Base-by-base conservation (phyloP, 1,140 invertebrate species). In the Aleiodes sp. region DNA sequence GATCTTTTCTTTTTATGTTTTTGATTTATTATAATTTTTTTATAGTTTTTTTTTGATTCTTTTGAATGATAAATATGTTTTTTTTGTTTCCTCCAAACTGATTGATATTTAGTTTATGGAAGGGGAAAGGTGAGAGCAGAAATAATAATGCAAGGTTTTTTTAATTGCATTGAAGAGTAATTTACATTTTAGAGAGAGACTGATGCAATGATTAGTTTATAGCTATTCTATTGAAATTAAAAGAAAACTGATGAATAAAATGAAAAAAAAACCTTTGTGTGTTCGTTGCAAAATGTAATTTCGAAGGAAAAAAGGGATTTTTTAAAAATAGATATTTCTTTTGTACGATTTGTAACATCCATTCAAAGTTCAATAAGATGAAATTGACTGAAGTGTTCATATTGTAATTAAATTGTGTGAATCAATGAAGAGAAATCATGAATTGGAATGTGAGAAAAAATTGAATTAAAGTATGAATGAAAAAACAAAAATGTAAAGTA, bases 281-380 rank as follows among this genome's bases (percentile, higher is more conserved):
- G 81, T 82, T 81, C 79, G 75, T 82, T 77, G 77, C 75, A 76
- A 80, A 73, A 78, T 77, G 68, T 71, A 65, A 75, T 43, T 14
- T 41, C 21, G 21, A 9, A 28, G 35, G 28, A 28, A 43, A 63
- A 33, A 10, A 39, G 21, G 16, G 14, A 7, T n/a, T n/a, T n/a
- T n/a, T n/a, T n/a, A n/a, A n/a, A n/a, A n/a, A n/a, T n/a, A n/a
- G 4, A 39, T 31, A 35, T 37, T 43, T 19, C 16, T 39, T 26
- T 63, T 21, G 28, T 63, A 26, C 12, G 28, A 35, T 63, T 63
- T 43, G 9, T 63, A 7, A 39, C 9, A 63, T 43, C n/a, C 16
- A 43, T 65, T 43, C 28, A 16, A 43, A 2, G 12, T 28, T 46
- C 39, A 31, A 29, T 31, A 33, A 59, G 1, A 33, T 59, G 8